Evolutionary conservation across 2,888 invertebrate species (phyloP).

Genomic region (Ernsta delagoae): DNA sequence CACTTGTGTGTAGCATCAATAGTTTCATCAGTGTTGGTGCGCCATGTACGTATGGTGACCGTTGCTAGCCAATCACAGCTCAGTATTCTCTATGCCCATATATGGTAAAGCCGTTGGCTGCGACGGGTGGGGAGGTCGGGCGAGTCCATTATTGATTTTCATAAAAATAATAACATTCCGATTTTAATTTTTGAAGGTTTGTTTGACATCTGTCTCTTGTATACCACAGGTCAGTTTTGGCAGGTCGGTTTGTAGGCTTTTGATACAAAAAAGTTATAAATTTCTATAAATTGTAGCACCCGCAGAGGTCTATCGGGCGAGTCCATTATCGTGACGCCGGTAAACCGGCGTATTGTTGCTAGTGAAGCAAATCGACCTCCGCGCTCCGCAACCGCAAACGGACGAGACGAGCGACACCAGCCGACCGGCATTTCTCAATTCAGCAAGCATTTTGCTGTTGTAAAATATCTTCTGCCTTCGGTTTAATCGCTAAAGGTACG

Average conservation of each 20-base stretch:
- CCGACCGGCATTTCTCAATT: conserved; percentile 73
- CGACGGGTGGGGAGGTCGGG: conserved; percentile 77
- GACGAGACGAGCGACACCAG: conserved; percentile 68
- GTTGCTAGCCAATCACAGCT: conserved; percentile 87
- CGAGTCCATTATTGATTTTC: conserved; percentile 66
- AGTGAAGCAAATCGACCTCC: conserved; percentile 75
- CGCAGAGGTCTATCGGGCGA: conserved; percentile 69
- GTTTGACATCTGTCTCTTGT: conserved; percentile 54
- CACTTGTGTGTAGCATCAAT: conserved; percentile 57
- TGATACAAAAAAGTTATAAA: conserved; percentile 53
- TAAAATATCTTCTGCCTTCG: conserved; percentile 54
- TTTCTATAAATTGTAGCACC: conserved; percentile 58
- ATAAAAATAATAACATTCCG: conserved; percentile 60
- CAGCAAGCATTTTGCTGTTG: conserved; percentile 64
- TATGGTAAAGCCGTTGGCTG: conserved; percentile 90
- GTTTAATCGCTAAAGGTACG: conserved; percentile 60
- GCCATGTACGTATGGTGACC: conserved; percentile 74
- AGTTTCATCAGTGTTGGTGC: conserved; percentile 52
- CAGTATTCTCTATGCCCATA: conserved; percentile 90
- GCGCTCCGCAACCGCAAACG: conserved; percentile 61
- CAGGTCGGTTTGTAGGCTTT: conserved; percentile 56
- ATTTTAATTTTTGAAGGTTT: conserved; percentile 63
- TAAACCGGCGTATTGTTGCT: conserved; percentile 50
- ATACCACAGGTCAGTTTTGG: conserved; percentile 46
- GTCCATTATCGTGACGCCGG: conserved; percentile 70